Evolutionary conservation across 2,113 vertebrate genomes (phyloP), one percentile per base, ranked within the genome.

Genomic region (Chelonoidis abingdonii): DNA sequence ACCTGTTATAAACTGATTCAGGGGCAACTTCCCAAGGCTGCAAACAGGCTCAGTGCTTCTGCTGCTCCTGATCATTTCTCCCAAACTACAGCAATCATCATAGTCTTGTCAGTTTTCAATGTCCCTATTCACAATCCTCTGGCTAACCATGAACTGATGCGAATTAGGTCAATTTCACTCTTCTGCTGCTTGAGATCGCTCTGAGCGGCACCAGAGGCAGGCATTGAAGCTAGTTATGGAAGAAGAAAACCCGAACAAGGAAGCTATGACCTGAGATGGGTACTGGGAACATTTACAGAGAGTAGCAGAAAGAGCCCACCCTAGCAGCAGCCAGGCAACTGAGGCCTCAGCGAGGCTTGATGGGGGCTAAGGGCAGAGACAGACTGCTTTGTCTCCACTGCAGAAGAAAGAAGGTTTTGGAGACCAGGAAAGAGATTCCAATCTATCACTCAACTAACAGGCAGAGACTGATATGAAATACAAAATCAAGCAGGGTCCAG

Each of bases 171-270:
- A 31, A 4, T 38, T 97, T 87, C 11, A 87, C 7, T n/a, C 8
- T 93, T 85, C 35, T 75, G 16, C 50, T 88, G 52, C 13, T 84
- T 86, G 87, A 89, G 21, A 12, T 59, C 89, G 21, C 14, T 53
- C 47, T 27, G 92, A 81, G 10, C 2, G 95, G n/a, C 47, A 86
- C 35, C 41, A 79, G 90, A 90, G 38, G 59, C 83, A 89, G 86
- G 31, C 12, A 82, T 2, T 65, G 8, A 5, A 79, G 87, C 65
- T 69, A 4, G 16, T 80, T 84, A 10, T 7, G 56, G 38, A 2
- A 3, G 35, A 91, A 38, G 88, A 93, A 50, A 9, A 3, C 91
- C 84, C 65, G 8, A 53, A n/a, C 25, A 12, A 53, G 41, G 10
- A 57, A 80, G 31, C 65, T 69, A 10, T 69, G 35, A n/a, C 16